Evolutionary conservation across 2,113 vertebrate species (phyloP), one percentile per base, ranked within the genome.

Genomic region (Tenebrosternarchus preto): DNA sequence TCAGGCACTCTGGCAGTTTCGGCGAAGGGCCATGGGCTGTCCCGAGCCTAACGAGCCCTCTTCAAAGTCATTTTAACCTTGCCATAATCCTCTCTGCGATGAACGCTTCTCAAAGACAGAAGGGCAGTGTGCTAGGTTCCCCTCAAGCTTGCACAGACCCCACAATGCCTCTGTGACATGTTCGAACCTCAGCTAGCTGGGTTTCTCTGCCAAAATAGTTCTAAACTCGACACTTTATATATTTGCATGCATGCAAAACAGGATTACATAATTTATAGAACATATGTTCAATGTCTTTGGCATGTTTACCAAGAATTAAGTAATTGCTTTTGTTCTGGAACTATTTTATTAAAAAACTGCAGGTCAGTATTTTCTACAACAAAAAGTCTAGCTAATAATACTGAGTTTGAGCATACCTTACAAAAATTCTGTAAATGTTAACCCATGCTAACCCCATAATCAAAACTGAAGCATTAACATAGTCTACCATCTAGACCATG

Each of bases 11-110:
- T 27, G n/a, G 27, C 63, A 68, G 22, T 72, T 57, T 61, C 66
- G 50, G 61, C 33, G 68, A 86, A 87, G 85, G 82, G 64, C 64
- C 80, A 79, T 80, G 57, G 77, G 81, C 73, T 72, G 73, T 55
- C 78, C 68, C 81, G 75, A n/a, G 60, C 82, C 84, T 89, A 89
- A 89, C 85, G 87, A 88, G 85, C 76, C 86, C 75, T 72, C 80
- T 80, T 90, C 89, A 91, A 92, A 92, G 89, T 86, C 82, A 69
- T 86, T 82, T 83, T 84, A 82, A 87, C 85, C 78, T 76, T 80
- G 85, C 77, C 77, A 85, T 86, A 87, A 89, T 89, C 85, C 82
- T 68, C 55, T 61, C 67, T 8, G 29, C 83, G 88, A 86, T 87
- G 88, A 91, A 88, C 81, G 84, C 15, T 55, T 60, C 57, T 75